Conservation (phyloP, 2,797 vertebrate genomes). For the Oceanodroma leucorhoa region DNA sequence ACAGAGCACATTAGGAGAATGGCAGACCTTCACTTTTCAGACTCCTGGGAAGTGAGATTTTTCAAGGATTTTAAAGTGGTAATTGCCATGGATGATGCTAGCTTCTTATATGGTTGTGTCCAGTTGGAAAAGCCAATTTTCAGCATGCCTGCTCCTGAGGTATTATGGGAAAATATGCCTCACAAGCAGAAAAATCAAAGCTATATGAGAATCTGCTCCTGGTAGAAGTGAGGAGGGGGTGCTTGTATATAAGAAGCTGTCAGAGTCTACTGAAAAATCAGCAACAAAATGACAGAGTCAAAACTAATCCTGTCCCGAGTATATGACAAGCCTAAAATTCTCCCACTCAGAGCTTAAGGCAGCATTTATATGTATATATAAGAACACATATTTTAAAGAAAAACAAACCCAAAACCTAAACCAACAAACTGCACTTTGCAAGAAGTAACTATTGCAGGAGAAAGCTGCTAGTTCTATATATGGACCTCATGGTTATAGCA, state of each 20-base stretch:
- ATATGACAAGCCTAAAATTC: not conserved
- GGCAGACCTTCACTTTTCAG: not conserved
- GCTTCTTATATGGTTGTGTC: not conserved
- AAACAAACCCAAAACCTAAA: not conserved
- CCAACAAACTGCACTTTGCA: not conserved
- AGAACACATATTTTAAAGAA: not conserved
- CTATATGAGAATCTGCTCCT: not conserved
- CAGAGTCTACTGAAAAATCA: conserved; percentile 2
- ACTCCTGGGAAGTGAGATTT: not conserved
- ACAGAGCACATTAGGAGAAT: not conserved
- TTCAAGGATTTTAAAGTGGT: not conserved
- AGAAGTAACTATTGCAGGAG: not conserved
- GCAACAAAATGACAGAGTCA: not conserved
- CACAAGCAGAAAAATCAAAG: conserved; percentile 31
- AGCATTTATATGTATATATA: not conserved
- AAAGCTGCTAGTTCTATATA: not conserved
- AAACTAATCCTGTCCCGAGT: not conserved
- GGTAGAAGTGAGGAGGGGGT: not conserved
- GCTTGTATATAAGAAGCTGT: not conserved
- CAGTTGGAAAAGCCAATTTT: conserved; percentile 43
- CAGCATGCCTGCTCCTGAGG: not conserved
- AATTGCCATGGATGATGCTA: not conserved
- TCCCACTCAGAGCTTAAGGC: not conserved
- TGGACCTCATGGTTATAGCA: not conserved
- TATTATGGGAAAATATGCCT: not conserved